Conservation (phyloP, 2,888 invertebrate species). For the Gryllus longicercus region DNA sequence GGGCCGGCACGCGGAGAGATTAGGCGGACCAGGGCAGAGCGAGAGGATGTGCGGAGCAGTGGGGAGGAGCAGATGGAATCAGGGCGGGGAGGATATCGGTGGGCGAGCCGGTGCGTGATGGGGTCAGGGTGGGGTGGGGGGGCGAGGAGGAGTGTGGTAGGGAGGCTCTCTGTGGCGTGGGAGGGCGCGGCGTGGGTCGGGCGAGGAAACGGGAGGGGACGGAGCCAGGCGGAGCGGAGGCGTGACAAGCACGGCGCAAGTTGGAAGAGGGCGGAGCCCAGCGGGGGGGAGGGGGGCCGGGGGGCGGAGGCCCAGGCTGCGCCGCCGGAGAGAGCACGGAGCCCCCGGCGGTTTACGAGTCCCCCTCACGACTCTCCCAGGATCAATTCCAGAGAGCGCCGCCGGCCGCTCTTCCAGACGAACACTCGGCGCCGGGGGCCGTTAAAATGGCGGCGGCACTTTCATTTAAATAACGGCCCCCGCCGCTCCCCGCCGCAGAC, state of each 20-base stretch:
- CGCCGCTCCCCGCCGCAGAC: too few species aligned
- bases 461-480: too few species aligned
- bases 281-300: background rate
- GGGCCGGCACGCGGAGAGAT: too few species aligned
- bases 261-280: background rate
- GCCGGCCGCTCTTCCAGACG: background rate
- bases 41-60: too few species aligned
- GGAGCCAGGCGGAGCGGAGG: background rate
- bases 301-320: background rate
- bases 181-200: background rate
- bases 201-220: background rate
- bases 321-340: background rate
- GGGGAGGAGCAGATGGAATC: too few species aligned
- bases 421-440: background rate
- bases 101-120: too few species aligned
- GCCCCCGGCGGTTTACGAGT: background rate
- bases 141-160: background rate
- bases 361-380: constrained; percentile 1
- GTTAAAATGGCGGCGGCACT: too few species aligned
- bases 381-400: constrained; percentile 8
- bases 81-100: too few species aligned
- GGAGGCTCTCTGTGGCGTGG: background rate
- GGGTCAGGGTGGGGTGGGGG: background rate
- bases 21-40: too few species aligned
- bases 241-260: background rate